Evolutionary conservation across 2,113 vertebrate genomes (phyloP), one percentile per base, ranked within the genome.

Genomic region (Epinephelus fuscoguttatus): DNA sequence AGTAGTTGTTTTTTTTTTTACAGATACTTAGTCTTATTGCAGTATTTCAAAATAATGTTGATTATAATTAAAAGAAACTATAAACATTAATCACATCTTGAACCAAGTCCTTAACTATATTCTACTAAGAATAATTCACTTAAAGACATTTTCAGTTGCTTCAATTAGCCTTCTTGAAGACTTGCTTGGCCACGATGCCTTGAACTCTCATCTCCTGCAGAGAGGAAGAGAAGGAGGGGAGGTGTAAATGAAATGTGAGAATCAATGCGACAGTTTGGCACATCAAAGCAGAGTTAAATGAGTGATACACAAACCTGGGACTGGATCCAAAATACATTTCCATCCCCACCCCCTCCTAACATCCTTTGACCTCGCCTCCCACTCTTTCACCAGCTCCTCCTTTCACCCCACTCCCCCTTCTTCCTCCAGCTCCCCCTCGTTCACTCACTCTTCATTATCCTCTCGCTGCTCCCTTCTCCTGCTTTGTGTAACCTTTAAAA

Each of bases 161-260:
- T 95, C 76, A 97, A 18, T 95, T 93, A 63, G 95, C 95, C 83
- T 97, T 99, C 92, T 96, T 96, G 95, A 98, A 99, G 81, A 98
- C 95, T 90, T 98, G 97, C 88, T 96, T 94, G 27, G 97, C 97
- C 52, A 96, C 92, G 0, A 96, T 94, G 0, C 94, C 95, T 89
- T 95, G 88, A 2, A 95, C 97, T 4, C 97, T 97, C 96, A 98
- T 94, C 88, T 97, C 97, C 98, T 98, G 94, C 37, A 88, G 89
- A 79, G 86, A 64, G 61, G 52, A 11, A 4, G 23, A 6, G 1
- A 10, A 2, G 9, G 17, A 12, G 23, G 53, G 33, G 64, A 27
- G 21, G 19, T 5, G 47, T 33, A 17, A 70, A 74, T 64, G 67
- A 80, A 68, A 0, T 50, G 37, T n/a, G 52, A 67, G 50, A 75